Evolutionary conservation across 2,888 invertebrate species (phyloP).

Genomic region (Trimorus sp.): DNA sequence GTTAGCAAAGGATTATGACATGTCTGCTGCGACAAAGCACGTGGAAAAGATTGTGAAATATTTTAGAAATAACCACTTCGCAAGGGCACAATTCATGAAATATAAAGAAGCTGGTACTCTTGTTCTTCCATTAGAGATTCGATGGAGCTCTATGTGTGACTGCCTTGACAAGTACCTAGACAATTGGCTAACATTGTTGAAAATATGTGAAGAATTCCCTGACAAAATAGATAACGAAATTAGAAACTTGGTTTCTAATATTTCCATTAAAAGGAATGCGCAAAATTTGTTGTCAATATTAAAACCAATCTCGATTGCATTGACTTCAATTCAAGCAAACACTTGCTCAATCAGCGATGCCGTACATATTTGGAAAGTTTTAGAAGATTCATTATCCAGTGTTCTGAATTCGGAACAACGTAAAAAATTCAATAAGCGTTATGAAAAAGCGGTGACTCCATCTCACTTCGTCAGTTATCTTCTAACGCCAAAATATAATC

Average conservation of each 20-base stretch:
- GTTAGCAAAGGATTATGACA: conserved; percentile 19
- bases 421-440: conserved; percentile 23
- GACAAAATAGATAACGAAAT: too few species aligned
- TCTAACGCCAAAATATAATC: conserved; percentile 11
- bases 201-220: too few species aligned
- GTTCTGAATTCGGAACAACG: conserved; percentile 12
- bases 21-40: conserved; percentile 31
- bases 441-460: conserved; percentile 2
- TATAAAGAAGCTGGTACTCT: conserved; percentile 18
- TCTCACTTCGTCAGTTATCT: conserved; percentile 14
- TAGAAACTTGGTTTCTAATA: too few species aligned
- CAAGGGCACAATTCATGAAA: conserved; percentile 17
- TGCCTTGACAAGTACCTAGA: too few species aligned
- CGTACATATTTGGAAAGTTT: conserved; percentile 39
- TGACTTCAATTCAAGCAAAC: conserved; percentile 10
- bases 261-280: too few species aligned
- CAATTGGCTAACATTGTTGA: too few species aligned
- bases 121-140: conserved; percentile 18
- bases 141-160: not conserved
- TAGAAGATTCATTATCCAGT: conserved; percentile 1
- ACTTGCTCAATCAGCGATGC: conserved; percentile 37
- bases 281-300: too few species aligned
- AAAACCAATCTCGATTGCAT: too few species aligned
- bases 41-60: conserved; percentile 22
- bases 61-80: conserved; percentile 23